Conservation (phyloP, 2,888 invertebrate genomes). For the Muschampia plurimacula region DNA sequence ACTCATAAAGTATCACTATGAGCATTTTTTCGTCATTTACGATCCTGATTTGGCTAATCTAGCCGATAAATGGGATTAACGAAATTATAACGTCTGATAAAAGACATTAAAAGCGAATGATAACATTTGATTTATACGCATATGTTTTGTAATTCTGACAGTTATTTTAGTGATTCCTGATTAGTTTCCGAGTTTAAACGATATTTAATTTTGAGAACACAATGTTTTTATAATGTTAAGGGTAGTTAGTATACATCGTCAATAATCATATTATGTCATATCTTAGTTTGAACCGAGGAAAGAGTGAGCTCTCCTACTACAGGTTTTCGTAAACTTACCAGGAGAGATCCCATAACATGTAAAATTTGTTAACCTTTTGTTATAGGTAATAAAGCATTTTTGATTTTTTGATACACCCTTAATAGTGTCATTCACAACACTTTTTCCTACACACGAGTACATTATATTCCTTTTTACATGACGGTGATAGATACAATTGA, state of each 20-base stretch:
- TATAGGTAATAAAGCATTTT: too few relatives aligned
- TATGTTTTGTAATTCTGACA: slow-evolving; percentile 43
- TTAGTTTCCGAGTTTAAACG: slow-evolving; percentile 6
- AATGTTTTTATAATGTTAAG: neutral
- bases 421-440: too few relatives aligned
- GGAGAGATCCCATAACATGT: too few relatives aligned
- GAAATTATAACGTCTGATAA: slow-evolving; percentile 72
- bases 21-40: slow-evolving; percentile 58
- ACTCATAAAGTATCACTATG: slow-evolving; percentile 26
- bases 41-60: slow-evolving; percentile 71
- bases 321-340: too few relatives aligned
- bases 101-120: slow-evolving; percentile 73
- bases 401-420: too few relatives aligned
- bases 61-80: slow-evolving; percentile 69
- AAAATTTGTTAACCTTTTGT: too few relatives aligned
- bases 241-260: neutral
- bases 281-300: too few relatives aligned
- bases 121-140: slow-evolving; percentile 83
- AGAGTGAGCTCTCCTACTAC: too few relatives aligned
- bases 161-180: slow-evolving; percentile 29
- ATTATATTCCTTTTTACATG: too few relatives aligned
- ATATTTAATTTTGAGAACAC: neutral
- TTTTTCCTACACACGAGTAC: too few relatives aligned
- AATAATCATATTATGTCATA: too few relatives aligned
- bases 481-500: too few relatives aligned